These are phyloP conservation scores for Hemaris fuciformis DNA, from an alignment of 2,888 invertebrate species.

Conservation along the genomic window DNA sequence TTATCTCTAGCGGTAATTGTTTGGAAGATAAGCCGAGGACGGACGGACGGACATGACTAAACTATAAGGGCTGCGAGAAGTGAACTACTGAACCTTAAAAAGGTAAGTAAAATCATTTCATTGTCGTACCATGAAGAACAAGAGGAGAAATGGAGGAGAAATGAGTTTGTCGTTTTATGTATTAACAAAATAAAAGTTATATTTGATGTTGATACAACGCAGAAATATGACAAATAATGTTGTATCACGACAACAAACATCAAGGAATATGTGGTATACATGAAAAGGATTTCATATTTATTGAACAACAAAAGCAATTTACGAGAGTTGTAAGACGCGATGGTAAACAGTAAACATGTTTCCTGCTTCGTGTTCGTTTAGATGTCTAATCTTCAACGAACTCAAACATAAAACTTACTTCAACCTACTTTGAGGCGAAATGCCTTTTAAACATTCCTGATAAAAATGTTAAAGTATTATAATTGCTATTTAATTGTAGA, in stretches of 20 bases:
- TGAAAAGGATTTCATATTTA: constrained; percentile 57
- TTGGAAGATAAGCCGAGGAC: no score
- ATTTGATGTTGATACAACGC: background rate
- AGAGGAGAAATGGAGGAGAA: no score
- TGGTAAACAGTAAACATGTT: constrained; percentile 39
- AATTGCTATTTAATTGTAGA: constrained; percentile 33
- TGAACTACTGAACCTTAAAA: no score
- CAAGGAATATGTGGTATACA: constrained; percentile 32
- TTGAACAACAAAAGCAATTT: constrained; percentile 64
- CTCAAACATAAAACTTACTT: constrained; percentile 55
- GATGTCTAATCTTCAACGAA: constrained; percentile 58
- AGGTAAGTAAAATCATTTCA: no score
- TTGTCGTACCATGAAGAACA: no score
- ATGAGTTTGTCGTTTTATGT: no score
- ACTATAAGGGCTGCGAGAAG: no score
- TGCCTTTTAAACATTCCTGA: constrained; percentile 42
- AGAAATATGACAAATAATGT: background rate
- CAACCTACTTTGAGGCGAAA: constrained; percentile 50
- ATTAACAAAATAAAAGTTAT: no score
- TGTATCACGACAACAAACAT: constrained; percentile 19
- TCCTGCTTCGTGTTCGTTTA: constrained; percentile 43
- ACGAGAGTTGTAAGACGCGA: constrained; percentile 51
- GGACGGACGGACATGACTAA: no score
- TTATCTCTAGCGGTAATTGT: no score
- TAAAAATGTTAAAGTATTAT: constrained; percentile 37